Conservation (phyloP, 2,888 invertebrate species). For the Macroteleia sp. region DNA sequence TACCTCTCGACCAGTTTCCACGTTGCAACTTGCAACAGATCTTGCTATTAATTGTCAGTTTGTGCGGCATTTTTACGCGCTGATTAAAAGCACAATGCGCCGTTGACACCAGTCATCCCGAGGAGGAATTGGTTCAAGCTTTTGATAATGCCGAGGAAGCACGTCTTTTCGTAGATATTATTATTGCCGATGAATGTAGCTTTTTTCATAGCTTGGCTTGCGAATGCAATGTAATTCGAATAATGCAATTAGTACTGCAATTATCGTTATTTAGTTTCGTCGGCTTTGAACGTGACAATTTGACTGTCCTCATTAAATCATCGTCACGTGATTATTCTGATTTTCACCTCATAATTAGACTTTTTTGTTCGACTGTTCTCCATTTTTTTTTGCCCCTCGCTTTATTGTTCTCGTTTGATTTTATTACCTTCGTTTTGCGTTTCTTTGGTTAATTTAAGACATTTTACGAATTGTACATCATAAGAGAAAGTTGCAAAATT, state of each 20-base stretch:
- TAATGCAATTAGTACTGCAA: constrained; percentile 18
- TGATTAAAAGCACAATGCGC: constrained; percentile 12
- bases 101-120: not conserved
- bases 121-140: not conserved
- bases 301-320: no score
- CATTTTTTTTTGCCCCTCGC: no score
- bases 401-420: no score
- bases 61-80: not conserved
- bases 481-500: no score
- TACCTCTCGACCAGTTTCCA: no score
- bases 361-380: no score
- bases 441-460: no score
- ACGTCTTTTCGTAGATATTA: not conserved
- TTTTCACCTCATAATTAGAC: no score
- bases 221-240: constrained; percentile 6
- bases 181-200: not conserved
- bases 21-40: not conserved
- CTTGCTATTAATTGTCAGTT: constrained; percentile 32
- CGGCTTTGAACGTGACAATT: constrained; percentile 16
- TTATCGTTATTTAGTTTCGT: constrained; percentile 21
- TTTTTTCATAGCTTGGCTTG: not conserved
- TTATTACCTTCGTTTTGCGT: no score
- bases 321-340: not conserved
- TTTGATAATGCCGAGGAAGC: constrained; percentile 11
- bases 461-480: no score